phyloP scores from a whole-genome alignment of 2,888 invertebrate species.

The Drosophila lacicola region DNA sequence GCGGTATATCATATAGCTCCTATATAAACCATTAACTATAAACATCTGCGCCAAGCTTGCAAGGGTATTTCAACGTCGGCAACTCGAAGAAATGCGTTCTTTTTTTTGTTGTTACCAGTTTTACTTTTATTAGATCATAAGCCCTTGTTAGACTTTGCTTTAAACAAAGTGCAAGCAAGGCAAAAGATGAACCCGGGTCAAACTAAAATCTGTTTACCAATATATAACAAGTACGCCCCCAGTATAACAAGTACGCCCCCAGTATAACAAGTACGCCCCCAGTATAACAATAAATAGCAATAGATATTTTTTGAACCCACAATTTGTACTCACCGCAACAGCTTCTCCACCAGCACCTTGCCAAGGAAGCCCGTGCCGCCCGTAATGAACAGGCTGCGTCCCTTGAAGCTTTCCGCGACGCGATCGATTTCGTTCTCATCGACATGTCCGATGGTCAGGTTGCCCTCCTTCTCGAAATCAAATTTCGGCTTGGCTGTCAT shows the following conservation, averaged over 20 bases:
- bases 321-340: slow-evolving; percentile 79
- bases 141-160: slow-evolving; percentile 1
- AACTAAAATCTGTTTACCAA: neutral
- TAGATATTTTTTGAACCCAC: too few relatives aligned
- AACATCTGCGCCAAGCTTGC: neutral
- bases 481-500: slow-evolving; percentile 83
- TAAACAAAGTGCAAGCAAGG: neutral
- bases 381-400: slow-evolving; percentile 83
- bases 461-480: slow-evolving; percentile 74
- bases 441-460: slow-evolving; percentile 70
- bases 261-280: neutral
- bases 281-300: neutral
- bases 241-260: neutral
- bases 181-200: neutral
- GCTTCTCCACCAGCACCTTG: slow-evolving; percentile 85
- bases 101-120: neutral
- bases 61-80: neutral
- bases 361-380: slow-evolving; percentile 85
- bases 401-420: slow-evolving; percentile 82
- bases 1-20: too few relatives aligned
- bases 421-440: slow-evolving; percentile 82
- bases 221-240: neutral
- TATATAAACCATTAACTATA: too few relatives aligned
- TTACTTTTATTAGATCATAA: slow-evolving; percentile 4
- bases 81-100: neutral